Evolutionary conservation across 2,113 vertebrate genomes (phyloP), one percentile per base, ranked within the genome.

Genomic region (Seriola dumerili): DNA sequence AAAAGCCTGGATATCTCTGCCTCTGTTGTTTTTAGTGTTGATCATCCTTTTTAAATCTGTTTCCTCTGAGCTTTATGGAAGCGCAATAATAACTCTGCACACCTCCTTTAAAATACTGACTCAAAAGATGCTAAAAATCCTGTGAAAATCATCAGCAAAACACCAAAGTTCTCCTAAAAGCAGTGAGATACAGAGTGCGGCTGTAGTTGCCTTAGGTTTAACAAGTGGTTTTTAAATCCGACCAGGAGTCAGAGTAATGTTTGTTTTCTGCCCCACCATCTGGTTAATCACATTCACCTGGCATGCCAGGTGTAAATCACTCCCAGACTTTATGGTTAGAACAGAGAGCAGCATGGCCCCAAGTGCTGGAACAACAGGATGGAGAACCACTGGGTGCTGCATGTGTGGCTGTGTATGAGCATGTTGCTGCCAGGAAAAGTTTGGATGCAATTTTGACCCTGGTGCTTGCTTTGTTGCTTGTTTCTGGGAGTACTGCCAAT

Each of bases 381-480:
- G 23, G 54, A 36, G 70, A 75, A 72, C 34, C 73, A 44, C 68
- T 25, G 25, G 64, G 75, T 48, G 78, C 82, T 80, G 62, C 29
- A 1, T 84, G 66, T 77, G 84, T 79, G 70, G 83, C 65, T 38
- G 54, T 1, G 58, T 64, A 78, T 23, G 54, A 90, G 54, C 42
- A 42, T 14, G 48, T 66, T 68, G 78, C 85, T 85, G 82, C 90
- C 91, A 91, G 88, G 78, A 89, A 90, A 91, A 86, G 73, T 83
- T 78, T 86, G 85, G 84, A 88, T 73, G 38, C 81, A 70, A 63
- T 83, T 90, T 75, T 89, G 85, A 88, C 85, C 83, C 72, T 69
- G 66, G 46, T 74, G 69, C 72, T 81, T 50, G 34, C 81, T 91
- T 88, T 87, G 88, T 86, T 91, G 69, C 83, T 86, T 68, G 80